Percentiles rank a stretch among this genome's conserved stretches.
phyloP scores from a whole-genome alignment of 2,888 invertebrate genomes.

The Pasiphila rectangulata region DNA sequence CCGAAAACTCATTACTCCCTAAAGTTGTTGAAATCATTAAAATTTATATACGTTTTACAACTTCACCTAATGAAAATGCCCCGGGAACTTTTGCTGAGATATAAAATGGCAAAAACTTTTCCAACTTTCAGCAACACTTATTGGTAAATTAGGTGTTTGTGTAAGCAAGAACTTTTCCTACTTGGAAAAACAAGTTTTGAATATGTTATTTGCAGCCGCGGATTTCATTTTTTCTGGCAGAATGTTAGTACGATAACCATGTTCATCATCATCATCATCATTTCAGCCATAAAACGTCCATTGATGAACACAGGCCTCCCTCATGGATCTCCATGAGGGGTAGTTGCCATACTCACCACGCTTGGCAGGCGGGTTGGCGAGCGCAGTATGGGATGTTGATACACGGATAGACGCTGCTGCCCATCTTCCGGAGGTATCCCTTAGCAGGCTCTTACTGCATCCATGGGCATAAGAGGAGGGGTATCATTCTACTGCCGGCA shows the following conservation, averaged over 20 bases:
- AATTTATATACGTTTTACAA: constrained; percentile 62
- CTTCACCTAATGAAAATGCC: constrained; percentile 59
- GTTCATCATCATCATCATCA: background rate
- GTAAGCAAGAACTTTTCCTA: constrained; percentile 26
- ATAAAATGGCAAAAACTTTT: constrained; percentile 35
- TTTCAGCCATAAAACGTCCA: too few relatives aligned
- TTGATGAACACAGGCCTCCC: too few relatives aligned
- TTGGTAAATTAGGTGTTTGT: constrained; percentile 33
- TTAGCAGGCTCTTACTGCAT: too few relatives aligned
- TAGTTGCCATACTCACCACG: too few relatives aligned
- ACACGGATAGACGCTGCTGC: too few relatives aligned
- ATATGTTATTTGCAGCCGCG: constrained; percentile 6
- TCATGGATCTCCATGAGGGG: too few relatives aligned
- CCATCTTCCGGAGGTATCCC: too few relatives aligned
- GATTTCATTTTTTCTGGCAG: constrained; percentile 9
- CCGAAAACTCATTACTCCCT: constrained; percentile 59
- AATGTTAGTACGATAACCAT: constrained; percentile 1
- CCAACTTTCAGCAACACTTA: constrained; percentile 32
- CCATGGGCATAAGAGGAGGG: too few relatives aligned
- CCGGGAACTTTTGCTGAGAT: constrained; percentile 46
- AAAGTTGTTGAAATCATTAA: constrained; percentile 67
- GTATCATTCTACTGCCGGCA: too few relatives aligned
- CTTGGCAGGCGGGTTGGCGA: too few relatives aligned
- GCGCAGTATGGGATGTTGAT: too few relatives aligned
- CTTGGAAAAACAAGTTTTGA: constrained; percentile 19